Evolutionary conservation across 2,113 vertebrate genomes (phyloP), one percentile per base, ranked within the genome.

Genomic region (Misgurnus mizolepis): DNA sequence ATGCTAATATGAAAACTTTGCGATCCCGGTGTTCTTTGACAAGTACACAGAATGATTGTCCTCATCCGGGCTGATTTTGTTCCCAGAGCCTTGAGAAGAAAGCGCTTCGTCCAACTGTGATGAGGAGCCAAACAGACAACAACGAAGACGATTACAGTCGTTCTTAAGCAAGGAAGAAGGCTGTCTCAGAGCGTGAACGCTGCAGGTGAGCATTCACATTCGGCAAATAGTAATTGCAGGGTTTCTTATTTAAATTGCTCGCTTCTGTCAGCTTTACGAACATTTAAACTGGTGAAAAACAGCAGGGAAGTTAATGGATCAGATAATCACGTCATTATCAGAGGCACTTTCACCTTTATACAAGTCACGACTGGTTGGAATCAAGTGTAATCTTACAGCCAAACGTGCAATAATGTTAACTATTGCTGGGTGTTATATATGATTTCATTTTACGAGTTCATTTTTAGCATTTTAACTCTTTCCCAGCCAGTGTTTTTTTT

Each of bases 21-120:
- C 6, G 12, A 78, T 40, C 45, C 39, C 47, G 67, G 67, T 61
- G 62, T 78, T 66, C 60, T 58, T 58, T 80, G 77, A 76, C 68
- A 73, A 34, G 47, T 80, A 49, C 58, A 62, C 81, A 80, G 67
- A 39, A 72, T 10, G 58, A 43, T 27, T 77, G 67, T 50, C 81
- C 50, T 78, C 49, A 67, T 70, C 58, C 47, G 41, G 47, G 47
- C 65, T 74, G 66, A 41, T 75, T 75, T 45, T 62, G 39, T 60
- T 65, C 62, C 58, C 40, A 27, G 65, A 47, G 45, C 45, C 72
- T 45, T 22, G 22, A 22, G 22, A 22, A 22, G 22, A 22, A 22
- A 22, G 22, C 22, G 22, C 22, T 53, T 17, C 4, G 2, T 6
- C 56, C 41, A 12, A 56, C 53, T 15, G 56, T 0, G 14, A 15